Evolutionary conservation across 2,797 vertebrate genomes (phyloP), one percentile per base, ranked within the genome.

Genomic region (Balearica regulorum): DNA sequence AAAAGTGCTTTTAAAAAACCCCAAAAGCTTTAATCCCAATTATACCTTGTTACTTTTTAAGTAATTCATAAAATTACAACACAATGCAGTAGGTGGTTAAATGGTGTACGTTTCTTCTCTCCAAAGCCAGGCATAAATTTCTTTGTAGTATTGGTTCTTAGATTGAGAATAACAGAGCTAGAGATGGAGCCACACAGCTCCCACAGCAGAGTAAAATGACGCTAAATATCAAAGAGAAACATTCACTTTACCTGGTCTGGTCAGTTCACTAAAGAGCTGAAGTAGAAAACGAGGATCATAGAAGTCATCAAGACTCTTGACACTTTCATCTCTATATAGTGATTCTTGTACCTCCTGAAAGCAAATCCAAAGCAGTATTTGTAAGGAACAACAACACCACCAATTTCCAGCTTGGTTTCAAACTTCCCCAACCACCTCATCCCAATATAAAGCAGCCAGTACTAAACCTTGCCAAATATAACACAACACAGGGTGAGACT

Each of bases 221-320:
- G 39, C 37, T 33, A 68, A 58, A 58, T 8, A n/a, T 16, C 15
- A 12, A 72, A 86, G 15, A 81, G 17, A 66, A 93, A 60, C 22
- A 75, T 17, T 21, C 31, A 17, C 5, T 84, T 97, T 97, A 99
- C 99, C 99, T 98, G 99, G 98, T 89, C 97, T 97, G 86, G 99
- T 98, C 57, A 99, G 97, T 93, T 98, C 97, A 83, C 99, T 99
- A 89, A 99, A 99, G 10, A 99, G 98, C 58, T 99, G 99, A 60
- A 99, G 96, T 3, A 99, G 98, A 93, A 99, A 99, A 97, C 98
- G 98, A 12, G 99, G 99, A 96, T 99, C 99, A 1, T 99, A 99
- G 41, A 99, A 94, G 88, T 95, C 95, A 48, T 93, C 91, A 8
- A 98, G 95, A 54, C 98, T 98, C 83, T 96, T 89, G 10, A 91